These are phyloP conservation scores for Lutjanus erythropterus DNA, from an alignment of 2,113 vertebrate genomes.

Conservation along the genomic window DNA sequence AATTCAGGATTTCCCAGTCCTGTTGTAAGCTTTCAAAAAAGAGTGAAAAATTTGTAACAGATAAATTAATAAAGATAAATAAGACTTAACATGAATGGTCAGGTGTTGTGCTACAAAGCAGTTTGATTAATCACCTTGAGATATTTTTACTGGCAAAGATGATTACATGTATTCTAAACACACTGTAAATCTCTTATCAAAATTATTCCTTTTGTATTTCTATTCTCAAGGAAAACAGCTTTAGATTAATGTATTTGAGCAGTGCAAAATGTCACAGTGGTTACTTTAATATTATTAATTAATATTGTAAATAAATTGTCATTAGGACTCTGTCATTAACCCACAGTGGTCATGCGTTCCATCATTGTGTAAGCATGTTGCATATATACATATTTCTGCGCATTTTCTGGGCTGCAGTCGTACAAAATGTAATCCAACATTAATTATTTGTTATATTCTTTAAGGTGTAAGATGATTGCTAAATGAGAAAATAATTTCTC, in stretches of 20 bases:
- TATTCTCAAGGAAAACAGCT: neutral
- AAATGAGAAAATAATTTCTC: no score
- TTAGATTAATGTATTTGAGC: neutral
- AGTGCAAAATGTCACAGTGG: no score
- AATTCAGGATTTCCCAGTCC: neutral
- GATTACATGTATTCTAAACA: neutral
- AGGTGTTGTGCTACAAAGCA: neutral
- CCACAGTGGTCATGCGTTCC: no score
- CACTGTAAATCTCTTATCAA: neutral
- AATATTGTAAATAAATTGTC: neutral
- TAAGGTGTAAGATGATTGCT: no score
- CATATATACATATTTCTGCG: no score
- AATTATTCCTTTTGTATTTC: neutral
- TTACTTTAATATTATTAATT: no score
- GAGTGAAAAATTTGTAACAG: neutral
- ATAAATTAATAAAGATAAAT: neutral
- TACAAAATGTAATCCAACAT: no score
- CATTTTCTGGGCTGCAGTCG: no score
- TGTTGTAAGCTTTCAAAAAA: neutral
- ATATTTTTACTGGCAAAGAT: neutral
- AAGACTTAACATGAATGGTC: neutral
- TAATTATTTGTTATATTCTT: no score
- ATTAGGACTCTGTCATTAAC: neutral
- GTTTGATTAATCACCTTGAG: neutral
- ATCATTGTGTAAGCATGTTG: neutral